Conservation (phyloP, 2,888 invertebrate species). For the Chrysina gloriosa region DNA sequence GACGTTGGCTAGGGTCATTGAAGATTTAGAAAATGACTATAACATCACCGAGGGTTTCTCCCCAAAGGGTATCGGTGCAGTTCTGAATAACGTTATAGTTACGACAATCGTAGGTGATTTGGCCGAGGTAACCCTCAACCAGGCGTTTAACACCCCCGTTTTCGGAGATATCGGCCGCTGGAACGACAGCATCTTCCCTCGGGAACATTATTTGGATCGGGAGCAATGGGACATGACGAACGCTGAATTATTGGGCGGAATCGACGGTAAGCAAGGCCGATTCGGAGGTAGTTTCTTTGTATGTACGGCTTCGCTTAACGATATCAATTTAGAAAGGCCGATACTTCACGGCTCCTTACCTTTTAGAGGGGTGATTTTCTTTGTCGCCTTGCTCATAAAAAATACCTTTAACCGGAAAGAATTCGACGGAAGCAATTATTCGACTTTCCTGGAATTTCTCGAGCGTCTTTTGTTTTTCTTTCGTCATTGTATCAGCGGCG, state of each 20-base stretch:
- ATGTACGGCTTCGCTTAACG: no score
- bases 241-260: conserved; percentile 75
- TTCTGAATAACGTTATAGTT: conserved; percentile 65
- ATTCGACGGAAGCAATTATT: background rate
- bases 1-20: conserved; percentile 65
- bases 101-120: conserved; percentile 74
- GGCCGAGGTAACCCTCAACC: conserved; percentile 75
- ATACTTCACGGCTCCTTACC: background rate
- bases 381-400: background rate
- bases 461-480: background rate
- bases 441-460: background rate
- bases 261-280: conserved; percentile 70
- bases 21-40: conserved; percentile 56
- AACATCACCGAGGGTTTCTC: conserved; percentile 30
- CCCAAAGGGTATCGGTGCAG: background rate
- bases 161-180: conserved; percentile 71
- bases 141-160: conserved; percentile 67
- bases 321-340: background rate
- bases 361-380: conserved; percentile 2
- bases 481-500: background rate
- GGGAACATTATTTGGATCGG: conserved; percentile 68
- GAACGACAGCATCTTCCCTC: conserved; percentile 74
- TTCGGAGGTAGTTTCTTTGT: background rate
- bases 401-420: background rate
- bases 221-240: conserved; percentile 74